Conservation (phyloP, 2,113 vertebrate species). For the Pogonocichla stellata region DNA sequence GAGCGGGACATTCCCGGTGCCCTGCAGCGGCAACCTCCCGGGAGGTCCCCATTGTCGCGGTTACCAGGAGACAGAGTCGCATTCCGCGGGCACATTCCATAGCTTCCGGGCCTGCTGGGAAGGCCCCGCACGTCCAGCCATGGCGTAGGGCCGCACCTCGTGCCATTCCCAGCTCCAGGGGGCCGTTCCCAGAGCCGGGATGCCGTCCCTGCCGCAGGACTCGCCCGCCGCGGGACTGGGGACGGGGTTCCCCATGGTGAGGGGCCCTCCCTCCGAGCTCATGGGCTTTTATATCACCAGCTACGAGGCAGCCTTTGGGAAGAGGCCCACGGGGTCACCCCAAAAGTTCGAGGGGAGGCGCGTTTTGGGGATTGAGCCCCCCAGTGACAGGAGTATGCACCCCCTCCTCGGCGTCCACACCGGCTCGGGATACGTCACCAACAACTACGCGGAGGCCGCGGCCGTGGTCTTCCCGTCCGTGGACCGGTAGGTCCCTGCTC, state of each 20-base stretch:
- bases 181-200: neutral
- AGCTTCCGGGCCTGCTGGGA: rapidly evolving
- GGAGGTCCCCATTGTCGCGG: rapidly evolving
- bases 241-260: slow-evolving; percentile 9
- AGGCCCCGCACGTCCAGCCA: neutral
- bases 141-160: neutral
- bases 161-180: neutral
- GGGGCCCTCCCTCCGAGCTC: neutral
- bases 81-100: neutral
- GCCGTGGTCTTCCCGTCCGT: rapidly evolving
- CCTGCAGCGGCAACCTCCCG: neutral
- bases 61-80: neutral
- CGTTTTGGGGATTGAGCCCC: neutral
- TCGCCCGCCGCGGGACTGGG: neutral
- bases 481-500: neutral
- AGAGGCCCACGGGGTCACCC: neutral
- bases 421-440: neutral
- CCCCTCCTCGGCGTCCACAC: neutral
- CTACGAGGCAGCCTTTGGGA: neutral
- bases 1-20: neutral
- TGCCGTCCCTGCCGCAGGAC: neutral
- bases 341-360: rapidly evolving
- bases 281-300: slow-evolving; percentile 62
- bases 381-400: rapidly evolving
- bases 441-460: neutral